phyloP scores from a whole-genome alignment of 2,797 vertebrate genomes.

The Channa striata region DNA sequence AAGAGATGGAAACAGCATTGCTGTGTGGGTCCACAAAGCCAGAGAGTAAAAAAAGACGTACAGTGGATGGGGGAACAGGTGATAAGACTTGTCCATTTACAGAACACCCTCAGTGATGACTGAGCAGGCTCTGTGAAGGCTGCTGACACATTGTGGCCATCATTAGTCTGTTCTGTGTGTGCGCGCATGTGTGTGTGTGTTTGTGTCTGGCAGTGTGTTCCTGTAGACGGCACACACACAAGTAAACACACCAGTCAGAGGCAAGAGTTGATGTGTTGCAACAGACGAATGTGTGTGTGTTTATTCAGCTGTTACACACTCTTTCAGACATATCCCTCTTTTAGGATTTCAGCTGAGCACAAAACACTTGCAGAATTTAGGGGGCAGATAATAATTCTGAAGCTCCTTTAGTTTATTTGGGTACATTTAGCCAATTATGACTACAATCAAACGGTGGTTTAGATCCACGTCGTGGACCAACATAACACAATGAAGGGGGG shows the following conservation, averaged over 20 bases:
- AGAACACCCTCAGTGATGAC: conserved; percentile 41
- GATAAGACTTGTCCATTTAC: conserved; percentile 56
- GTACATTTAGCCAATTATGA: background rate
- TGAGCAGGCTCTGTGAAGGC: conserved; percentile 27
- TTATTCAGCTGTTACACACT: conserved; percentile 52
- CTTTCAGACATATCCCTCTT: conserved; percentile 25
- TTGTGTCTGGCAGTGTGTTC: conserved; percentile 1
- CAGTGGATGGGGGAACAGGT: conserved; percentile 58
- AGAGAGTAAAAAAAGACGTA: background rate
- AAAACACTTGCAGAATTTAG: background rate
- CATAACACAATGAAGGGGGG: background rate
- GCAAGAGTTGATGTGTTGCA: conserved; percentile 35
- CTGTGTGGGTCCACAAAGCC: background rate
- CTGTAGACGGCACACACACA: conserved; percentile 14
- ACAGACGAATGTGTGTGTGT: conserved; percentile 33
- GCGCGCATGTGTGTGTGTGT: conserved; percentile 5
- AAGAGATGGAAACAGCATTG: conserved; percentile 10
- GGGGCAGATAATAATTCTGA: background rate
- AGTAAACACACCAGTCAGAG: conserved; percentile 14
- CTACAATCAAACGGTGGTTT: background rate
- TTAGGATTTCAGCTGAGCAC: background rate
- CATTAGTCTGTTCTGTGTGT: background rate
- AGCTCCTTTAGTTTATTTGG: conserved; percentile 9
- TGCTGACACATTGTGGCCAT: conserved; percentile 39
- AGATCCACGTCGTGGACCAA: background rate